These are phyloP conservation scores for Erethizon dorsatum DNA, from an alignment of 2,797 vertebrate genomes.

Conservation along the genomic window DNA sequence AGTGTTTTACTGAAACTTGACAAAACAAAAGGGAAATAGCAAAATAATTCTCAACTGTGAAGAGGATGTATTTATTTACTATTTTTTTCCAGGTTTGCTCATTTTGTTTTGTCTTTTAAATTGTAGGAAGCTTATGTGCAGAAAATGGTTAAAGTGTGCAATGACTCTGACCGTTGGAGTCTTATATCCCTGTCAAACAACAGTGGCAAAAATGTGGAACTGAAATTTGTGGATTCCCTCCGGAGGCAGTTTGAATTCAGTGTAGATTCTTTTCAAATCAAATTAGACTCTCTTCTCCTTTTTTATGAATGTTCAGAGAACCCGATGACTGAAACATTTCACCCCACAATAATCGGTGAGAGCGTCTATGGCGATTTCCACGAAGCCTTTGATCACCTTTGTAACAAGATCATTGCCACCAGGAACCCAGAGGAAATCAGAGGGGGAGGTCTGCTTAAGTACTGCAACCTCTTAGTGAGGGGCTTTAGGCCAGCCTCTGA, in stretches of 20 bases:
- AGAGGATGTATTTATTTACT: slow-evolving; percentile 35
- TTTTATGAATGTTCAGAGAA: slow-evolving; percentile 99
- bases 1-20: slow-evolving; percentile 77
- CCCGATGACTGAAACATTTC: slow-evolving; percentile 98
- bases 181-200: slow-evolving; percentile 99
- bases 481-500: slow-evolving; percentile 97
- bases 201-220: slow-evolving; percentile 99
- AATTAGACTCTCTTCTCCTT: slow-evolving; percentile 98
- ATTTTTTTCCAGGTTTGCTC: slow-evolving; percentile 74
- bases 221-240: slow-evolving; percentile 99
- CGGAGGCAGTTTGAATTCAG: slow-evolving; percentile 99
- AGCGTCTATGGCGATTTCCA: slow-evolving; percentile 98
- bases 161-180: slow-evolving; percentile 99
- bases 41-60: not conserved
- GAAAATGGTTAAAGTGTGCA: slow-evolving; percentile 99
- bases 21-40: slow-evolving; percentile 49
- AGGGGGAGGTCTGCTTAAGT: slow-evolving; percentile 98
- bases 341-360: slow-evolving; percentile 98
- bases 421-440: slow-evolving; percentile 99
- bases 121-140: slow-evolving; percentile 98
- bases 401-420: slow-evolving; percentile 97
- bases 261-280: slow-evolving; percentile 99
- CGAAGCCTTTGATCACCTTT: slow-evolving; percentile 97
- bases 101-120: slow-evolving; percentile 87
- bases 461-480: slow-evolving; percentile 99